Conservation (phyloP, 2,888 invertebrate genomes). For the Coleophora deauratella region DNA sequence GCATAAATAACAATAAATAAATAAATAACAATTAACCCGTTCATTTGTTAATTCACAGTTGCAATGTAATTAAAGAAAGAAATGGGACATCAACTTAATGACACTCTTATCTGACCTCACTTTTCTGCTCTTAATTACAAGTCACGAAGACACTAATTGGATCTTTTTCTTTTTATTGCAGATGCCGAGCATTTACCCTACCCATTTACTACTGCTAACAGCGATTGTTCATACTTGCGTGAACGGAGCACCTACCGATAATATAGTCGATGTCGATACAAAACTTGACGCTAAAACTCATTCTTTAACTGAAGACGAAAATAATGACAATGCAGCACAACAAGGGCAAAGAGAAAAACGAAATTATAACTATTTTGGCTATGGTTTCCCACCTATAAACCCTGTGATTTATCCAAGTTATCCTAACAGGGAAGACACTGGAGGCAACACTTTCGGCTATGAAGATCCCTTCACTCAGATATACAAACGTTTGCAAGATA, state of each 20-base stretch:
- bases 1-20: too few relatives aligned
- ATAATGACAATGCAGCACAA: conserved; percentile 15
- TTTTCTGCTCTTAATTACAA: too few relatives aligned
- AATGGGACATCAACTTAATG: too few relatives aligned
- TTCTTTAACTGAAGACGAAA: conserved; percentile 19
- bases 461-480: conserved; percentile 36
- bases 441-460: conserved; percentile 23
- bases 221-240: conserved; percentile 33
- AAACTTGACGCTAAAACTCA: conserved; percentile 24
- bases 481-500: conserved; percentile 35
- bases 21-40: too few relatives aligned
- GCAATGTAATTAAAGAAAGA: too few relatives aligned
- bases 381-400: conserved; percentile 29
- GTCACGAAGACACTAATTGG: too few relatives aligned
- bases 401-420: conserved; percentile 26
- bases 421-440: conserved; percentile 28
- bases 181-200: conserved; percentile 36
- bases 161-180: conserved; percentile 35
- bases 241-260: conserved; percentile 39
- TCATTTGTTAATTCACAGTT: too few relatives aligned
- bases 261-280: conserved; percentile 23
- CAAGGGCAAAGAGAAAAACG: conserved; percentile 39
- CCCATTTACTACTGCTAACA: conserved; percentile 31
- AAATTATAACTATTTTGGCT: conserved; percentile 31
- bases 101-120: too few relatives aligned